Evolutionary conservation across 2,888 invertebrate species (phyloP), one percentile per base, ranked within the genome.

Genomic region (Diaperis boleti): DNA sequence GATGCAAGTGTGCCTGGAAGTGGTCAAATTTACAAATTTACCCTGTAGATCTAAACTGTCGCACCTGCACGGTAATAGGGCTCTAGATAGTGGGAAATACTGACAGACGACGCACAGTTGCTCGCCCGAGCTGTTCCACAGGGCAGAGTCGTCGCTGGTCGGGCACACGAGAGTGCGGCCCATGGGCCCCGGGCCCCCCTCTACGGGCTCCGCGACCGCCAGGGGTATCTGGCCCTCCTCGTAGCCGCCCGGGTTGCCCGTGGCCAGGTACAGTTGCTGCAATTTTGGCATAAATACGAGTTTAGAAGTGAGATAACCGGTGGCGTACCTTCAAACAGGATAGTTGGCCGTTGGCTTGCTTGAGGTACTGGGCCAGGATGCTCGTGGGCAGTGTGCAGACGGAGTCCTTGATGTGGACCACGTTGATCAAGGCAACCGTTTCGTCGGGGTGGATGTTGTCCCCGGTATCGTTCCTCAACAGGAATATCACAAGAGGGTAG

Each of bases 41-140:
- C n/a, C n/a, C n/a, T n/a, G n/a, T n/a, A n/a, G n/a, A n/a, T n/a
- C n/a, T n/a, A 22, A 1, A 11, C n/a, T 33, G n/a, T 59, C 54
- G 66, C 72, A 81, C 81, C 81, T 84, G 83, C 94, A 95, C 0
- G 94, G 94, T 74, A 95, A 83, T 57, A 95, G 82, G 29, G 92
- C 94, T 68, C 92, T 85, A 0, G 92, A 91, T 52, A 94, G 84
- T 13, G 90, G 90, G 75, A 87, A 89, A 72, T 87, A 87, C 74
- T 93, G 92, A 82, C 95, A 95, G 72, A 94, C 94, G 66, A 93
- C 91, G 82, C 94, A 94, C 2, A 88, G 79, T 71, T 88, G 88
- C 70, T 88, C 87, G 3, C 85, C 85, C 1, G 84, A 82, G 10
- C 82, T 81, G 70, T 85, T 85, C 84, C 85, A 85, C 33, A 86